These are phyloP conservation scores for Vultur gryphus DNA, from an alignment of 2,797 vertebrate species.

Conservation along the genomic window DNA sequence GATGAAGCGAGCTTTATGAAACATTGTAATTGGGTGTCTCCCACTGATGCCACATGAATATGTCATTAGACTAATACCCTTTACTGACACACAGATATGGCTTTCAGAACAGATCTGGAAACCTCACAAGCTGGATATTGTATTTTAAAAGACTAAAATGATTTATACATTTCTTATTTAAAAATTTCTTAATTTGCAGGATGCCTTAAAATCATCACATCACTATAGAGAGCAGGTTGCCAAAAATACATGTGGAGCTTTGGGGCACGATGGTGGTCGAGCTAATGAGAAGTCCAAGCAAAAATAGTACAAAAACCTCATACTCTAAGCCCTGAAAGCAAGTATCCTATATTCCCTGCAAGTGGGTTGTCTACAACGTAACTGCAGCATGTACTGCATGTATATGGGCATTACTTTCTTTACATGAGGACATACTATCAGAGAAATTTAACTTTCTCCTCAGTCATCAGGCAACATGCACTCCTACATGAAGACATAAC, in stretches of 20 bases:
- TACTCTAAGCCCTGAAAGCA: not conserved
- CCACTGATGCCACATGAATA: slow-evolving; percentile 38
- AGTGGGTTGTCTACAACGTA: not conserved
- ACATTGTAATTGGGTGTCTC: slow-evolving; percentile 19
- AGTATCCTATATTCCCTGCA: not conserved
- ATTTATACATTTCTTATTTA: not conserved
- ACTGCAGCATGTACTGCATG: not conserved
- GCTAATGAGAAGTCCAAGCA: not conserved
- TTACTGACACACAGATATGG: not conserved
- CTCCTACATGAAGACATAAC: not conserved
- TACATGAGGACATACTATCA: not conserved
- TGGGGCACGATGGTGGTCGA: not conserved
- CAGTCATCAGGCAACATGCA: not conserved
- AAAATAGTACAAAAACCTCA: not conserved
- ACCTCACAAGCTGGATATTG: not conserved
- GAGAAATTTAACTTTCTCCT: not conserved
- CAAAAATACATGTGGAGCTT: not conserved
- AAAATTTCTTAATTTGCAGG: not conserved
- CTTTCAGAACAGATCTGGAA: slow-evolving; percentile 8
- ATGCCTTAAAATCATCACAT: not conserved
- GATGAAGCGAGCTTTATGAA: not conserved
- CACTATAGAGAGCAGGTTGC: not conserved
- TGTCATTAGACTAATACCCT: slow-evolving; percentile 46
- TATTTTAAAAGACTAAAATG: not conserved
- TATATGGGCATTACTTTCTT: not conserved